These are phyloP conservation scores for Falcunculus frontatus DNA, from an alignment of 2,113 vertebrate genomes.

Conservation along the genomic window DNA sequence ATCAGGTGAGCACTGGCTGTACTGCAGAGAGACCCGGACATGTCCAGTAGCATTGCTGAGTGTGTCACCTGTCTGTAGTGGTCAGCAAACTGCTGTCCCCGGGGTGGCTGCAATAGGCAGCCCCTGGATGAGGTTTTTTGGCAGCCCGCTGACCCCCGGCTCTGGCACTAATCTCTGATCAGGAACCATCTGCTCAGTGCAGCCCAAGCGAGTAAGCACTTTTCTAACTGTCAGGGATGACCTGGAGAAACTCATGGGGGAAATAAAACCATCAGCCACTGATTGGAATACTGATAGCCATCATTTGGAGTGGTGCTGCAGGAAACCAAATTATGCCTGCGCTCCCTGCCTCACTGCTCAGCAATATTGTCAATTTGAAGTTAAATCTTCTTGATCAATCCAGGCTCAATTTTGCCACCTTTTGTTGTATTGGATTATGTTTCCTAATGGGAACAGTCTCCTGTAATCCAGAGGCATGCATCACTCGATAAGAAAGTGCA, in stretches of 20 bases:
- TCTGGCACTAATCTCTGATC: slow-evolving; percentile 72
- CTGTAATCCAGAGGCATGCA: background rate
- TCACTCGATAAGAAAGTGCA: background rate
- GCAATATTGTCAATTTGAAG: slow-evolving; percentile 35
- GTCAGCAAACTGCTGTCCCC: background rate
- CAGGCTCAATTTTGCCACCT: slow-evolving; percentile 28
- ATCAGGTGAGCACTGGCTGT: background rate
- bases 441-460: slow-evolving; percentile 14
- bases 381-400: slow-evolving; percentile 43
- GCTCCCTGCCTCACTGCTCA: slow-evolving; percentile 40
- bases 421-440: slow-evolving; percentile 46
- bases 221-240: slow-evolving; percentile 55
- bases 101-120: background rate
- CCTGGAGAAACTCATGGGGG: slow-evolving; percentile 68
- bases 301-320: slow-evolving; percentile 48
- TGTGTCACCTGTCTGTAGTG: slow-evolving; percentile 22
- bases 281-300: slow-evolving; percentile 64
- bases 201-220: slow-evolving; percentile 47
- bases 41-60: background rate
- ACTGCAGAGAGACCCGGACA: background rate
- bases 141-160: slow-evolving; percentile 61
- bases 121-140: background rate
- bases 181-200: slow-evolving; percentile 76
- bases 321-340: slow-evolving; percentile 62
- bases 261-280: slow-evolving; percentile 68